Evolutionary conservation across 2,797 vertebrate genomes (phyloP), one percentile per base, ranked within the genome.

Genomic region (Melopsittacus undulatus): DNA sequence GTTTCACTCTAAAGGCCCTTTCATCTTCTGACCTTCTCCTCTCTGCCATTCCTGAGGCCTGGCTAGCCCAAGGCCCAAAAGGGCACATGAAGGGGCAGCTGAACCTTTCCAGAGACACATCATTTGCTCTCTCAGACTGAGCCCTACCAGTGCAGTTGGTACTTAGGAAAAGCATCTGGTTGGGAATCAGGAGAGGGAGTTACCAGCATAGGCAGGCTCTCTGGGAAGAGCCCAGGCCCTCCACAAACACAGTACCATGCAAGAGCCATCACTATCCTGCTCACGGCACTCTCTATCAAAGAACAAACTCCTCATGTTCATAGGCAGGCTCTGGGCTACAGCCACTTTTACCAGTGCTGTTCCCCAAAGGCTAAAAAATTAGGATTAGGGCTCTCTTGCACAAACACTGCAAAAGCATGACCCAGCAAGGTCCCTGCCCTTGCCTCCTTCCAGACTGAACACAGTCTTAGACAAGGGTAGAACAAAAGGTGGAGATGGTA

Each of bases 21-120:
- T 96, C 68, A 95, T 96, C 91, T 95, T 76, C 85, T 90, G 88
- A 92, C 91, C 88, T 89, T 90, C 93, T 92, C 86, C 67, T 94
- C 83, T 85, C 43, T 85, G 81, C 68, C 74, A 83, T 95, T 94
- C 80, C 78, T 86, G 57, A 74, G 86, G 83, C 51, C 51, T 46
- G 42, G 21, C 69, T 83, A 88, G 26, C 29, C 38, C 2, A 7
- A 73, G 51, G 61, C 63, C 83, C 94, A 84, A 63, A 93, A 92
- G 72, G 72, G 75, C 78, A 84, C 43, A 27, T 0, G 36, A 56
- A 87, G 51, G 29, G 38, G 24, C 52, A 73, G 52, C 46, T 23
- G 51, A 92, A 54, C 16, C 20, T 72, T 93, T 78, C 66, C 84
- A 45, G 76, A 94, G 68, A 45, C 68, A 66, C 42, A 52, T 45